Conservation (phyloP, 2,797 vertebrate genomes). For the Neosilurus hyrtlii region DNA sequence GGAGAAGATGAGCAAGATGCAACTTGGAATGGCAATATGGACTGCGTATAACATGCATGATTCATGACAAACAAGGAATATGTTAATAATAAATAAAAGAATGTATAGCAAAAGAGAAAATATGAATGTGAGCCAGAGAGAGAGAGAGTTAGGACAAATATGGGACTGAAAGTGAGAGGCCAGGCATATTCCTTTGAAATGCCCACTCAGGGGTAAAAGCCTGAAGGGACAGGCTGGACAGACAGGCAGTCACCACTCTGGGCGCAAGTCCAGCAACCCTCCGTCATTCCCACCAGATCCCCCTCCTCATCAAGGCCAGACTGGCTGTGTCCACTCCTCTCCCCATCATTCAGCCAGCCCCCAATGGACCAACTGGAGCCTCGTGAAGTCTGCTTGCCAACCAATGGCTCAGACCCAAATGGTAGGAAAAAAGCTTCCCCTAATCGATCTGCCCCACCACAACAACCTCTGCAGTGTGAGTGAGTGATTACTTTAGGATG, state of each 20-base stretch:
- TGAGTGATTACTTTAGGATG: constrained; percentile 45
- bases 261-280: constrained; percentile 74
- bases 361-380: constrained; percentile 74
- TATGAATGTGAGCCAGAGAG: constrained; percentile 16
- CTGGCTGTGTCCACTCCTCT: constrained; percentile 58
- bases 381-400: constrained; percentile 55
- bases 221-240: constrained; percentile 77
- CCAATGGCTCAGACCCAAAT: constrained; percentile 45
- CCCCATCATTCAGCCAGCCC: constrained; percentile 69
- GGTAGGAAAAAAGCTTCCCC: constrained; percentile 40
- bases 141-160: constrained; percentile 56
- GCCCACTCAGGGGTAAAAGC: constrained; percentile 78
- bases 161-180: constrained; percentile 65
- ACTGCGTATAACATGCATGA: constrained; percentile 22
- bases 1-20: constrained; percentile 36
- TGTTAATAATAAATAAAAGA: constrained; percentile 32
- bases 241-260: constrained; percentile 80
- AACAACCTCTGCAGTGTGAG: constrained; percentile 52
- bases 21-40: constrained; percentile 34
- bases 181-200: constrained; percentile 78
- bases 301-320: constrained; percentile 73
- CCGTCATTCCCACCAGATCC: constrained; percentile 67
- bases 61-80: constrained; percentile 12
- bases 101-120: constrained; percentile 3
- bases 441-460: constrained; percentile 54